phyloP scores from a whole-genome alignment of 2,113 vertebrate species.

The Forbesichthys papilliferus region DNA sequence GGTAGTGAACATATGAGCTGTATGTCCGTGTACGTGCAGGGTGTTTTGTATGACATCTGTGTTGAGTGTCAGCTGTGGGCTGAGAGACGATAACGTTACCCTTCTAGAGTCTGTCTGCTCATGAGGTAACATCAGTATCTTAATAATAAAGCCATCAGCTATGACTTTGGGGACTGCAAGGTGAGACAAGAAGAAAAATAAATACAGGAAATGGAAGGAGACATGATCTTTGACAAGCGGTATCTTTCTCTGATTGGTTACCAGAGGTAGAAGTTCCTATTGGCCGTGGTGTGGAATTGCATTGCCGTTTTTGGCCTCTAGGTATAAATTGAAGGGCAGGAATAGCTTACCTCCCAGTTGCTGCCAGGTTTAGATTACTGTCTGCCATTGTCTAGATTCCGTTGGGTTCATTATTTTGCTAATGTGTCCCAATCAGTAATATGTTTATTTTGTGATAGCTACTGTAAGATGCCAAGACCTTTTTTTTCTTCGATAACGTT shows the following conservation, averaged over 20 bases:
- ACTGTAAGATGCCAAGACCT: not conserved
- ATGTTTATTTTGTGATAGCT: not conserved
- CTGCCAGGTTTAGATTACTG: not conserved
- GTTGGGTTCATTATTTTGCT: not conserved
- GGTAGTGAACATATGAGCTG: not conserved
- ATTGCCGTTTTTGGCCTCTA: conserved; percentile 24
- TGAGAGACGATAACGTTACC: conserved; percentile 17
- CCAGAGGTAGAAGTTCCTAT: conserved; percentile 22
- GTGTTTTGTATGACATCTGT: conserved; percentile 16
- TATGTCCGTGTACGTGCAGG: not conserved
- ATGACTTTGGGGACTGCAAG: conserved; percentile 29
- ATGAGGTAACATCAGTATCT: not conserved
- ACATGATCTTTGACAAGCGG: conserved; percentile 2
- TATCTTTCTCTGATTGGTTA: conserved; percentile 16
- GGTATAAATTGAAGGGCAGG: conserved; percentile 7
- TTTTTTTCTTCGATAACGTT: not conserved
- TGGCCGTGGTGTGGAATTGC: conserved; percentile 32
- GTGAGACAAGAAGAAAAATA: conserved; percentile 13
- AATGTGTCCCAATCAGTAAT: not conserved
- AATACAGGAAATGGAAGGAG: conserved; percentile 15
- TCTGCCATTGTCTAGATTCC: not conserved
- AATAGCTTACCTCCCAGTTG: no score
- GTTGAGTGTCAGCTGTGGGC: conserved; percentile 31
- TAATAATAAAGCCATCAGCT: conserved; percentile 56
- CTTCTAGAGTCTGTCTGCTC: conserved; percentile 31